phyloP scores from a whole-genome alignment of 2,113 vertebrate genomes.

The Labeo catla region DNA sequence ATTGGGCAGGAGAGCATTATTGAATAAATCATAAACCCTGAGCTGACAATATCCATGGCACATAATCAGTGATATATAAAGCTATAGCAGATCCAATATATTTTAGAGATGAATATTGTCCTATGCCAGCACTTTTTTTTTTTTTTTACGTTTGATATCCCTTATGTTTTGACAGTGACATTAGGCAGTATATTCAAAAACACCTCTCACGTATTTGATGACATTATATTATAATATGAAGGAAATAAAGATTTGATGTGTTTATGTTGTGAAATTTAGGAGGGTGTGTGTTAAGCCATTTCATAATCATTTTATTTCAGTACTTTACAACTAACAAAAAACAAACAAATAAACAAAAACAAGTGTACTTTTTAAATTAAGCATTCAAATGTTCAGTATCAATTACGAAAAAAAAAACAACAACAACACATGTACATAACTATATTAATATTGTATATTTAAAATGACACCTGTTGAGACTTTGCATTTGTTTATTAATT shows the following conservation, averaged over 20 bases:
- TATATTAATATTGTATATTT: no score
- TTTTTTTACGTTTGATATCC: background rate
- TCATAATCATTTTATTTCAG: background rate
- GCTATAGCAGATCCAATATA: background rate
- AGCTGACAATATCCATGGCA: constrained; percentile 6
- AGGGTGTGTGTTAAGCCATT: background rate
- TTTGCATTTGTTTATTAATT: no score
- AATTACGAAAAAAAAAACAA: no score
- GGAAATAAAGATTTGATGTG: background rate
- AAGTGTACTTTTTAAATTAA: no score
- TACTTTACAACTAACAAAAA: no score
- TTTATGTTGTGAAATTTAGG: background rate
- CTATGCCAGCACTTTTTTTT: background rate
- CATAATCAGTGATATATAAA: background rate
- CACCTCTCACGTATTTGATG: background rate
- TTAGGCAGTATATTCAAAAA: background rate
- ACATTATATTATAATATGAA: constrained; percentile 3
- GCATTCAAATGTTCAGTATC: no score
- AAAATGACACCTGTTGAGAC: no score
- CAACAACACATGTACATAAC: no score
- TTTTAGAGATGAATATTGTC: constrained; percentile 17
- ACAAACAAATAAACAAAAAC: no score
- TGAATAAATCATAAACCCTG: background rate
- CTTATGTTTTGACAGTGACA: background rate
- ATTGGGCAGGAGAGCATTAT: background rate